Evolutionary conservation across 2,113 vertebrate species (phyloP).

Genomic region (Planiliza haematocheilus): DNA sequence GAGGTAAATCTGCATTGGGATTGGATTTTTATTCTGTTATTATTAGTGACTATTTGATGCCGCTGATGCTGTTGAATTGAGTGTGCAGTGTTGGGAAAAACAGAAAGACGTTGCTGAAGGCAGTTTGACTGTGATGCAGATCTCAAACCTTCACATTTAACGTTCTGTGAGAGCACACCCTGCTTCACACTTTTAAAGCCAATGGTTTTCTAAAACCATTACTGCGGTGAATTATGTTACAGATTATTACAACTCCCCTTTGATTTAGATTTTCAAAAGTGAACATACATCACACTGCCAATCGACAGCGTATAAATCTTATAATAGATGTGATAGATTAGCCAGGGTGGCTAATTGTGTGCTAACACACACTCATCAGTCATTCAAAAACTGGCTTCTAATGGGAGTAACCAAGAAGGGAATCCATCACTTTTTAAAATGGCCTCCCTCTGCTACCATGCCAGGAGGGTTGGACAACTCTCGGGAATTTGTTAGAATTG

Average conservation of each 20-base stretch:
- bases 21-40: no score
- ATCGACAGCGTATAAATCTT: slow-evolving; percentile 78
- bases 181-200: slow-evolving; percentile 53
- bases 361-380: slow-evolving; percentile 80
- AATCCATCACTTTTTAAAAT: slow-evolving; percentile 81
- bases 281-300: slow-evolving; percentile 72
- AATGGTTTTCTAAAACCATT: slow-evolving; percentile 59
- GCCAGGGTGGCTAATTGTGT: slow-evolving; percentile 77
- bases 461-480: slow-evolving; percentile 36
- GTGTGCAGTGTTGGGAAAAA: no score
- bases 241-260: slow-evolving; percentile 73
- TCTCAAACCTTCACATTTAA: slow-evolving; percentile 16
- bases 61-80: not conserved
- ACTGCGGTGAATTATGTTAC: slow-evolving; percentile 64
- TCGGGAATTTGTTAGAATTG: slow-evolving; percentile 33
- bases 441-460: slow-evolving; percentile 52
- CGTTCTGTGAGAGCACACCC: slow-evolving; percentile 1
- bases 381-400: slow-evolving; percentile 81
- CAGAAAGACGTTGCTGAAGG: not conserved
- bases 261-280: slow-evolving; percentile 75
- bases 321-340: slow-evolving; percentile 79
- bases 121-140: not conserved
- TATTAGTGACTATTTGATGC: slow-evolving; percentile 1
- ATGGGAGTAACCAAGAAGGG: slow-evolving; percentile 73
- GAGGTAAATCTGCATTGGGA: no score